These are phyloP conservation scores for Galaxias olidus DNA, from an alignment of 2,797 vertebrate genomes.

Conservation along the genomic window DNA sequence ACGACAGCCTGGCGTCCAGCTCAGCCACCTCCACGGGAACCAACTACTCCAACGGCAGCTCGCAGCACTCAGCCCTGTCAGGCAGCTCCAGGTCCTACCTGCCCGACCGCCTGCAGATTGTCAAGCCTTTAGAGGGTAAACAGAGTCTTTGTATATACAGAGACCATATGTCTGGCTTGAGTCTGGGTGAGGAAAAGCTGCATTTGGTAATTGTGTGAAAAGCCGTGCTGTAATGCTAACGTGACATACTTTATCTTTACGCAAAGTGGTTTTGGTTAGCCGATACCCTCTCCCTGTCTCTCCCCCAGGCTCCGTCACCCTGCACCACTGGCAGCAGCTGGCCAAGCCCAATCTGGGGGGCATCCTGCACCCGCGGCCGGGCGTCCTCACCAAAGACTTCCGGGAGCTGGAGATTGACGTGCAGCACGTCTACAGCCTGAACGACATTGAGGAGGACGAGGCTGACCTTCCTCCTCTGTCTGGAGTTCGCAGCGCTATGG, in stretches of 20 bases:
- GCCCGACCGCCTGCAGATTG: conserved; percentile 86
- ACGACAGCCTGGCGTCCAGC: conserved; percentile 72
- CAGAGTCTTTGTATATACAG: neutral
- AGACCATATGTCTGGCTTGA: neutral
- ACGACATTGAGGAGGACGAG: conserved; percentile 88
- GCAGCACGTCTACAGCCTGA: conserved; percentile 86
- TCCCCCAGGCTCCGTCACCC: conserved; percentile 79
- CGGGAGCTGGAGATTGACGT: conserved; percentile 82
- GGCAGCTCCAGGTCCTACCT: conserved; percentile 80
- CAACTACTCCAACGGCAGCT: conserved; percentile 81
- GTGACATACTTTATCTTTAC: neutral
- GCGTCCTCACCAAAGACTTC: conserved; percentile 89
- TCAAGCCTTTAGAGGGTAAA: conserved; percentile 89
- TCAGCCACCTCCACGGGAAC: conserved; percentile 75
- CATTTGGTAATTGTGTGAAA: no score
- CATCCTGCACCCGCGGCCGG: conserved; percentile 80
- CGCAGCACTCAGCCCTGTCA: conserved; percentile 75
- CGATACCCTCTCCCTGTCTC: neutral
- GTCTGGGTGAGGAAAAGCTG: no score
- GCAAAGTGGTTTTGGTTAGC: no score
- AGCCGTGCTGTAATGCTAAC: no score
- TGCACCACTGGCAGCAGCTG: conserved; percentile 90
- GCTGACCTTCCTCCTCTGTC: conserved; percentile 68
- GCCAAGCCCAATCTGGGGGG: conserved; percentile 84
- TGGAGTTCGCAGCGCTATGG: conserved; percentile 57